phyloP scores from a whole-genome alignment of 37 sponge, comb jelly and placozoan species.

The Chondrosia reniformis region DNA sequence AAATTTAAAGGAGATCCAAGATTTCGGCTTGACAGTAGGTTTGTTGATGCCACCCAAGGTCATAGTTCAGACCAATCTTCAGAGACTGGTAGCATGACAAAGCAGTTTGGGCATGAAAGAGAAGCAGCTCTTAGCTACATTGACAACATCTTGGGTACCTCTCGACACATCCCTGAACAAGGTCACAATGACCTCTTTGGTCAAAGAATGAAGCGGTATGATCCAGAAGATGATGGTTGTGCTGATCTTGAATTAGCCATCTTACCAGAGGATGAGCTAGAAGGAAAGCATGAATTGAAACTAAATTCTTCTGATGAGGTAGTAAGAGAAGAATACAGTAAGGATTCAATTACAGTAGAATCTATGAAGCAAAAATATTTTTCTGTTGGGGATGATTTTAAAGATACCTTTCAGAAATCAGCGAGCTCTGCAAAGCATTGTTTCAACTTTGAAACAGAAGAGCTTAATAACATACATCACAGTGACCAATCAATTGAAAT shows the following conservation, averaged over 20 bases:
- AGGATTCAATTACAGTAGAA: too few relatives aligned
- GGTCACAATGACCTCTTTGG: neutral
- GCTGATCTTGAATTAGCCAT: neutral
- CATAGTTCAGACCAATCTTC: neutral
- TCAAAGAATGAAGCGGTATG: conserved; percentile 2
- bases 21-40: conserved; percentile 42
- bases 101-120: conserved; percentile 26
- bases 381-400: too few relatives aligned
- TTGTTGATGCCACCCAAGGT: neutral
- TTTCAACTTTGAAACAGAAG: too few relatives aligned
- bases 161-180: neutral
- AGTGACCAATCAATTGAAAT: too few relatives aligned
- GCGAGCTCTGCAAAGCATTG: too few relatives aligned
- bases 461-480: too few relatives aligned
- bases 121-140: conserved; percentile 7
- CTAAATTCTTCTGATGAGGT: too few relatives aligned
- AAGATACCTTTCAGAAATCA: too few relatives aligned
- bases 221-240: conserved; percentile 25
- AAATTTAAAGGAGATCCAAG: conserved; percentile 33
- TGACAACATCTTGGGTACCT: conserved; percentile 15
- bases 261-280: neutral
- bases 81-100: neutral
- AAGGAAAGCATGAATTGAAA: too few relatives aligned
- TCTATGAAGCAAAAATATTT: too few relatives aligned
- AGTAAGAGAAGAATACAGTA: too few relatives aligned